Evolutionary conservation across 2,888 invertebrate species (phyloP).

Genomic region (Scaptomyza reducta): DNA sequence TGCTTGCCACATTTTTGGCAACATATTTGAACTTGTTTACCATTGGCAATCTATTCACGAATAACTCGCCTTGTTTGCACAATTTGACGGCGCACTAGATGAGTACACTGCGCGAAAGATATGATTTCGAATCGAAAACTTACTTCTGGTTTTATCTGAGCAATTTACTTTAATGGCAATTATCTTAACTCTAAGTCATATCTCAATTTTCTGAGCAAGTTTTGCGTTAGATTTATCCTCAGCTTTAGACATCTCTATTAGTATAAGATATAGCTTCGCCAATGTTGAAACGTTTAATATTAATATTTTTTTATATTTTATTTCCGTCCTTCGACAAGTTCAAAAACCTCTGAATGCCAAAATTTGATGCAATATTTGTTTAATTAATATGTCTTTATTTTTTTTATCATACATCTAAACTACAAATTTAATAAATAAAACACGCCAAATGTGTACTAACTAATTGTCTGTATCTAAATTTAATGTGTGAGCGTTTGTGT

Average conservation of each 20-base stretch:
- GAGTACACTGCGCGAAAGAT: too few species aligned
- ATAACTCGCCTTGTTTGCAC: conserved; percentile 90
- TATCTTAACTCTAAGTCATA: neutral
- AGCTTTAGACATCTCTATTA: conserved; percentile 30
- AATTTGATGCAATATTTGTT: conserved; percentile 61
- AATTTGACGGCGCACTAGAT: conserved; percentile 84
- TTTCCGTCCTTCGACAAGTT: conserved; percentile 67
- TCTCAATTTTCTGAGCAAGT: neutral
- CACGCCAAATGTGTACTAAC: conserved; percentile 45
- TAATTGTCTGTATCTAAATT: conserved; percentile 10
- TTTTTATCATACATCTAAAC: conserved; percentile 46
- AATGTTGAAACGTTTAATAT: conserved; percentile 23
- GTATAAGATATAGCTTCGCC: conserved; percentile 38
- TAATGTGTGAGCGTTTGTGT: conserved; percentile 3
- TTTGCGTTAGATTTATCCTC: conserved; percentile 22
- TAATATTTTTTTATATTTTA: too few species aligned
- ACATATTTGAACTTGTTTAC: conserved; percentile 89
- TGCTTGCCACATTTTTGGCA: conserved; percentile 87
- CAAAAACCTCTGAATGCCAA: conserved; percentile 51
- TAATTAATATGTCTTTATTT: conserved; percentile 38
- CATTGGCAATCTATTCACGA: conserved; percentile 87
- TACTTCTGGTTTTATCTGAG: neutral
- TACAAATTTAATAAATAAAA: conserved; percentile 66
- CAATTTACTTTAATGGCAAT: neutral
- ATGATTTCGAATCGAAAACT: neutral